Conservation (phyloP, 2,888 invertebrate species). For the Camptogramma bilineatum region DNA sequence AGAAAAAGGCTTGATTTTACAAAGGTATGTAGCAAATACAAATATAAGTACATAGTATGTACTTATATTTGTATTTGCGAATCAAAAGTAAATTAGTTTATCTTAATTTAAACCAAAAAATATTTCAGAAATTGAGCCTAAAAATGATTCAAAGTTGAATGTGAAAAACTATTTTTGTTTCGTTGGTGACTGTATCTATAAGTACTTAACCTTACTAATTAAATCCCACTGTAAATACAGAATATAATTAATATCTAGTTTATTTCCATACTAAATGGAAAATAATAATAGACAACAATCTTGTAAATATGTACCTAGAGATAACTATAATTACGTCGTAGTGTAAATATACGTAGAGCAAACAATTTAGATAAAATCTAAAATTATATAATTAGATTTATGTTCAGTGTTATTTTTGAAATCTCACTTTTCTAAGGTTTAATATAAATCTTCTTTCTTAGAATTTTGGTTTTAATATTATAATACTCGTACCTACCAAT, state of each 20-base stretch:
- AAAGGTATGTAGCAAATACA: too few relatives aligned
- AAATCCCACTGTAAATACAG: neutral
- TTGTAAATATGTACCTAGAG: slow-evolving; percentile 17
- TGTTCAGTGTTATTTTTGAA: neutral
- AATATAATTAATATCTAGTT: neutral
- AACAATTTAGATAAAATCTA: slow-evolving; percentile 7
- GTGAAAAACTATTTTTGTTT: too few relatives aligned
- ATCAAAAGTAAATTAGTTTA: too few relatives aligned
- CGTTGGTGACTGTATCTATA: neutral
- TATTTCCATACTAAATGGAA: slow-evolving; percentile 8
- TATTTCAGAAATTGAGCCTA: too few relatives aligned
- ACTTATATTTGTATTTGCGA: too few relatives aligned
- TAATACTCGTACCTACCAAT: neutral
- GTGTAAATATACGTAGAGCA: slow-evolving; percentile 9
- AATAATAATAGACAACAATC: slow-evolving; percentile 8
- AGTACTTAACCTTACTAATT: neutral
- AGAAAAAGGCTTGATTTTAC: too few relatives aligned
- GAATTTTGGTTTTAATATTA: slow-evolving; percentile 4
- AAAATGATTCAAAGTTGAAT: too few relatives aligned
- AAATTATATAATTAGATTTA: neutral
- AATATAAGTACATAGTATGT: too few relatives aligned
- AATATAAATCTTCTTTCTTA: slow-evolving; percentile 4
- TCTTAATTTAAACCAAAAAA: too few relatives aligned
- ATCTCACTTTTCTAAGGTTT: slow-evolving; percentile 7
- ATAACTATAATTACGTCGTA: slow-evolving; percentile 18